These are phyloP conservation scores for Crocodylus rhombifer DNA, from an alignment of 2,797 vertebrate genomes.

Conservation along the genomic window DNA sequence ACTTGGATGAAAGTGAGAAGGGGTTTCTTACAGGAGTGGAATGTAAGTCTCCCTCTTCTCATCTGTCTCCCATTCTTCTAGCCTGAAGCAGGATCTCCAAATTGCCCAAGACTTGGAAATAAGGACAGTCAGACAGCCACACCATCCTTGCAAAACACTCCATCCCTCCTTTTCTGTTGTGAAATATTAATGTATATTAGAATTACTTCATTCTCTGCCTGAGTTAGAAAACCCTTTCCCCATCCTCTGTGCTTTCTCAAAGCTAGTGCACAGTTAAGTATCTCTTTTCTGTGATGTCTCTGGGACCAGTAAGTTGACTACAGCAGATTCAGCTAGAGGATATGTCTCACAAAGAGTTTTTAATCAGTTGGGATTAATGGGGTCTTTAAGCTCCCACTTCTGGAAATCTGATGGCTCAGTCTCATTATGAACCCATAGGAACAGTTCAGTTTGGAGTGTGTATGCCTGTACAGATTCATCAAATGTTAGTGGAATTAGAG, in stretches of 20 bases:
- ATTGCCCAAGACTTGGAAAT: slow-evolving; percentile 73
- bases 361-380: too few relatives aligned
- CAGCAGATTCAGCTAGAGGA: too few relatives aligned
- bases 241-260: not conserved
- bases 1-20: slow-evolving; percentile 77
- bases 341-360: too few relatives aligned
- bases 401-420: not conserved
- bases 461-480: too few relatives aligned
- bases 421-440: not conserved
- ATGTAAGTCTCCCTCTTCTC: slow-evolving; percentile 75
- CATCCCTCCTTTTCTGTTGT: slow-evolving; percentile 46
- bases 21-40: slow-evolving; percentile 76
- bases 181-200: slow-evolving; percentile 1
- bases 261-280: accelerated
- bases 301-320: too few relatives aligned
- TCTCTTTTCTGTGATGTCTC: not conserved
- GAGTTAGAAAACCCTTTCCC: slow-evolving; percentile 37
- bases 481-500: too few relatives aligned
- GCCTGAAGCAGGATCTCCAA: slow-evolving; percentile 67
- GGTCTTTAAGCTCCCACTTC: not conserved
- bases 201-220: slow-evolving; percentile 24
- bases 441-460: too few relatives aligned
- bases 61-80: slow-evolving; percentile 73
- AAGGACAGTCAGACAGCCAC: slow-evolving; percentile 48
- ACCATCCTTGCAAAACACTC: slow-evolving; percentile 34